These are phyloP conservation scores for Callocephalon fimbriatum DNA, from an alignment of 2,113 vertebrate genomes.

Conservation along the genomic window DNA sequence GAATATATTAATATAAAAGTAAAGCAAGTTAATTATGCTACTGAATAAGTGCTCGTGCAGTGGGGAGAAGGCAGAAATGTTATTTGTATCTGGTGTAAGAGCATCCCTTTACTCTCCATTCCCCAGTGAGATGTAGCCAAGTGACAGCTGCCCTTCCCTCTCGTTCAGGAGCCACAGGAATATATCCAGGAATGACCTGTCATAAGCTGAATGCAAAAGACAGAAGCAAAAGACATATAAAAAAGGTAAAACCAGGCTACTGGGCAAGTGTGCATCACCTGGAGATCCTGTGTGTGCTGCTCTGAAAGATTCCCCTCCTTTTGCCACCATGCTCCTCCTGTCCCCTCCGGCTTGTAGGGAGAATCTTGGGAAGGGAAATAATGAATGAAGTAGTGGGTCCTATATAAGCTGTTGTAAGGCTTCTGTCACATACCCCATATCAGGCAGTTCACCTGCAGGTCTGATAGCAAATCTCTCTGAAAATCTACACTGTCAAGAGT, in stretches of 20 bases:
- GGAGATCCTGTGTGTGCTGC: rapidly evolving
- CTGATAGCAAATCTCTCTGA: neutral
- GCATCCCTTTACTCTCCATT: neutral
- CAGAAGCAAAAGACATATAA: neutral
- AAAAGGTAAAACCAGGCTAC: neutral
- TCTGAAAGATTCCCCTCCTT: neutral
- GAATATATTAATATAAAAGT: neutral
- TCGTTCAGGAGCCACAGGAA: neutral
- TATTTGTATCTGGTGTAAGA: neutral
- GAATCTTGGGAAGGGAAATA: neutral
- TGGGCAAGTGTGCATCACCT: neutral
- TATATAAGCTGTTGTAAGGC: neutral
- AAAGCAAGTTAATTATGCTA: neutral
- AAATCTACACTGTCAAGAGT: neutral
- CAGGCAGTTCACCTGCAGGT: neutral
- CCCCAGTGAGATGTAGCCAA: neutral
- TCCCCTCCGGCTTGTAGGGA: neutral
- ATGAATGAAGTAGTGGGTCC: neutral
- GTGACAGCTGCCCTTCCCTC: neutral
- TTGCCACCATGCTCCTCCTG: neutral
- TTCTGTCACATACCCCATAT: neutral
- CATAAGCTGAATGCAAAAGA: neutral
- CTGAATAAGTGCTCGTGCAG: neutral
- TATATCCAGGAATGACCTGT: neutral
- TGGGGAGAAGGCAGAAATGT: neutral